Percentiles rank a stretch among this genome's conserved stretches.
Evolutionary conservation across 2,113 vertebrate species (phyloP).

Genomic region (Vulpes ferrilata): DNA sequence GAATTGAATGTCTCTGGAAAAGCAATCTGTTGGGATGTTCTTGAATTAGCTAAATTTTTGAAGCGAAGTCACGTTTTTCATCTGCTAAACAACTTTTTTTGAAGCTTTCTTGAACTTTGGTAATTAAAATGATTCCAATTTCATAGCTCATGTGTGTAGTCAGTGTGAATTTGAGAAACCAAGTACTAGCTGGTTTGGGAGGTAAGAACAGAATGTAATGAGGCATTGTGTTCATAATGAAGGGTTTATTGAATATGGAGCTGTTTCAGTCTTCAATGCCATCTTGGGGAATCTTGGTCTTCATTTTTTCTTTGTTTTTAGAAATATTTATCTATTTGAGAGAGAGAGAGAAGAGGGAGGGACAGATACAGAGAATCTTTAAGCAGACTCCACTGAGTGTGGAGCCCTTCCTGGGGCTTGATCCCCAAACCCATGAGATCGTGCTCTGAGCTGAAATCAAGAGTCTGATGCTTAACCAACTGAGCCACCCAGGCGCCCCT

Average conservation of each 20-base stretch:
- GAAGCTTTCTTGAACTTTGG: constrained; percentile 43
- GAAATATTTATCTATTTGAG: not conserved
- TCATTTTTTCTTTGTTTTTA: not conserved
- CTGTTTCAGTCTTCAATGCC: not conserved
- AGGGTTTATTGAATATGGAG: constrained; percentile 19
- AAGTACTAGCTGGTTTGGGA: not conserved
- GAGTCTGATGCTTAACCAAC: not conserved
- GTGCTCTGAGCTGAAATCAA: not conserved
- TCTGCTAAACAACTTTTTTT: constrained; percentile 54
- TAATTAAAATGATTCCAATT: constrained; percentile 57
- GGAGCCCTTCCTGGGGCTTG: rapidly evolving
- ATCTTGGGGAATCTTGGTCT: constrained; percentile 13
- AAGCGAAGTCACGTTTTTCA: constrained; percentile 58
- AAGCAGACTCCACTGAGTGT: not conserved
- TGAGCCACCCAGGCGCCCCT: not conserved
- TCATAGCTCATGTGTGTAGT: constrained; percentile 20
- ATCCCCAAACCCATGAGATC: not conserved
- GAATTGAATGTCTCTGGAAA: constrained; percentile 42
- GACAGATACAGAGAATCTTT: not conserved
- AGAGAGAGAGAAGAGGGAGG: not conserved
- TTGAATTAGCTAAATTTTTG: constrained; percentile 7
- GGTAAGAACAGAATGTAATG: constrained; percentile 1
- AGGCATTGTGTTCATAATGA: not conserved
- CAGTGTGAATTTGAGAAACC: constrained; percentile 44
- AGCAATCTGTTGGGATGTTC: constrained; percentile 21